A percentile compares a stretch with the other conserved stretches of the same genome.
Conservation (phyloP, 2,113 vertebrate genomes). For the Peromyscus polionotus region DNA sequence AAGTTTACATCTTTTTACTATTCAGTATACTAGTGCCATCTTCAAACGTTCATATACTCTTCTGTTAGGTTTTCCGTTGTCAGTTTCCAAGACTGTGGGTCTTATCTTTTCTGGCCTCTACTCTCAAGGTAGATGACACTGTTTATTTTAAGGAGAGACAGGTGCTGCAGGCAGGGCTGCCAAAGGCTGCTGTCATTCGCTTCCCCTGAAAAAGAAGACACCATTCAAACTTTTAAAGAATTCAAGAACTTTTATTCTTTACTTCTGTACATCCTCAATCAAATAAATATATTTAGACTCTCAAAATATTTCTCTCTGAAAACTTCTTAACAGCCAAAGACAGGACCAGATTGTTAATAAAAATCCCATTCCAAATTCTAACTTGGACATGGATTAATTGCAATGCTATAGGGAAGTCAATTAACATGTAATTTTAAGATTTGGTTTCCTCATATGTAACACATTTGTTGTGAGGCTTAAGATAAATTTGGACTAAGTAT, state of each 20-base stretch:
- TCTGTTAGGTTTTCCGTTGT: slow-evolving; percentile 23
- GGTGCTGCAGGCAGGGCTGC: neutral
- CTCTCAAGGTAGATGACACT: slow-evolving; percentile 39
- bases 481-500: slow-evolving; percentile 5
- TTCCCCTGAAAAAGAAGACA: slow-evolving; percentile 42
- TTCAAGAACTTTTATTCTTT: slow-evolving; percentile 35
- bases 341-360: neutral
- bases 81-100: slow-evolving; percentile 30
- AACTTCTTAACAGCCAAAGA: neutral
- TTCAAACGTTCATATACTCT: slow-evolving; percentile 8
- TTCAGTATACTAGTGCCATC: neutral
- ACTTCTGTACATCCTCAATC: slow-evolving; percentile 41
- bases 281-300: slow-evolving; percentile 66
- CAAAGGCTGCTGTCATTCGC: slow-evolving; percentile 66
- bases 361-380: neutral
- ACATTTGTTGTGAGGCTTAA: slow-evolving; percentile 4
- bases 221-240: slow-evolving; percentile 42
- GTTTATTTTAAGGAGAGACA: slow-evolving; percentile 34
- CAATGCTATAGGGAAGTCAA: neutral
- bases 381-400: slow-evolving; percentile 36
- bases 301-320: slow-evolving; percentile 30
- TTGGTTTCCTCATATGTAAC: neutral
- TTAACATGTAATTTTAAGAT: slow-evolving; percentile 16
- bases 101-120: slow-evolving; percentile 53
- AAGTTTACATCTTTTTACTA: neutral